Base-by-base conservation (phyloP, 2,888 invertebrate genomes). In the Subacronicta megacephala region DNA sequence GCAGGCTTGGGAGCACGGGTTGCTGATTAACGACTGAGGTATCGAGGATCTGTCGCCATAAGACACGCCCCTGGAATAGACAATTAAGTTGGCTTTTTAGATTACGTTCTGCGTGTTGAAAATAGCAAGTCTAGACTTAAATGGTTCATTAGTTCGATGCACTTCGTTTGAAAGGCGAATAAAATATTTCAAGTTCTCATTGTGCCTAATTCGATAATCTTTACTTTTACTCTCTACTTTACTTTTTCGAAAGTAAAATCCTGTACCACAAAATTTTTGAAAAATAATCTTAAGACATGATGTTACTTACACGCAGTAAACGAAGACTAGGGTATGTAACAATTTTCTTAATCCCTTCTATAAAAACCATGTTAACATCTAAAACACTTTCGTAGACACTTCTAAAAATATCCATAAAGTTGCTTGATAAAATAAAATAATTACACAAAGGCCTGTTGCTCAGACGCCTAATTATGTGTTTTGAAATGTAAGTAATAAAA, bases 1-100 rank as follows among this genome's bases (percentile, higher is more conserved):
- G 75, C 93, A 94, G 1, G 85, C 89, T 63, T 85, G 82, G 1
- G 92, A 89, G 64, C 93, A 94, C 0, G 92, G 88, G 67, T 92
- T 90, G 58, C 76, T 78, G 69, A 93, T 82, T 43, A 82, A 56
- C 18, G 57, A 72, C 63, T 92, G 90, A 0, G 93, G 91, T 38
- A 94, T 83, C 10, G 82, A 63, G 1, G 82, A 62, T 9, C 82
- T 72, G 67, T 89, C 75, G 0, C 72, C 72, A 70, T 92, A 93
- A 0, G 90, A 58, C 1, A 76, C 78, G 7, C 93, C 93, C 75
- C 93, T 94, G 88, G 42, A 87, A 88, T 62, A 37, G 15, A 55
- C 29, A 54, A 72, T 63, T 53, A 46, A 18, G 17, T 42, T 45
- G 17, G 10, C 18, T 17, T n/a, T 64, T 56, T 38, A 41, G n/a